Evolutionary conservation across 1,140 invertebrate species (phyloP).

Genomic region (Melipona quadrifasciata): DNA sequence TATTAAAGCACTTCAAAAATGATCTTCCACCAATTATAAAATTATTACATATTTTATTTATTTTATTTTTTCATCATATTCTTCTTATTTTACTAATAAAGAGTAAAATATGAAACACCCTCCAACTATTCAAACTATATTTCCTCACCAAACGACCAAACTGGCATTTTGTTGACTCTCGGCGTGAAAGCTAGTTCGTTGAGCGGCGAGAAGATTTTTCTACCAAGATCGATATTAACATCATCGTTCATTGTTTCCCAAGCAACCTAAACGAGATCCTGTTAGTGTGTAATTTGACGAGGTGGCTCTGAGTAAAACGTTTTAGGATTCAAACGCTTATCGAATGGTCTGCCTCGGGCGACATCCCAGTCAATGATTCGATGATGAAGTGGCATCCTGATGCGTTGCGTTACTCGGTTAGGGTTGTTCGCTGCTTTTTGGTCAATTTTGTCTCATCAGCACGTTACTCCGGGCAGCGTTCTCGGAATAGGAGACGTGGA

Average conservation of each 20-base stretch:
- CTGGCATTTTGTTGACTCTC: background rate
- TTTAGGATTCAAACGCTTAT: constrained; percentile 7
- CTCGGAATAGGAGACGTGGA: constrained; percentile 13
- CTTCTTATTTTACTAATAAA: no score
- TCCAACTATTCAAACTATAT: no score
- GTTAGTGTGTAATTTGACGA: background rate
- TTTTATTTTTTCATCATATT: no score
- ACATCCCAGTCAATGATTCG: constrained; percentile 27
- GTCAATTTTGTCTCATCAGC: constrained; percentile 25
- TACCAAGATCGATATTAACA: background rate
- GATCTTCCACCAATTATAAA: no score
- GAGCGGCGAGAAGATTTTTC: background rate
- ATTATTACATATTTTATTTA: no score
- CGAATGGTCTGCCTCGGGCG: background rate
- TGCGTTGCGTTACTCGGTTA: constrained; percentile 14
- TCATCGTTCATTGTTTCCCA: background rate
- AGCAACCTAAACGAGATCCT: background rate
- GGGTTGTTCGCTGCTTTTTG: constrained; percentile 4
- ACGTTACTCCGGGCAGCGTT: constrained; percentile 16
- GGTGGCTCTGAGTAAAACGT: background rate
- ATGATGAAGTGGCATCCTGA: constrained; percentile 20
- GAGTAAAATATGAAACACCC: no score
- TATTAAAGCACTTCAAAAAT: no score
- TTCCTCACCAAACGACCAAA: background rate
- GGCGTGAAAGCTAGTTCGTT: background rate